These are phyloP conservation scores for Girardinus metallicus DNA, from an alignment of 2,797 vertebrate genomes.

Conservation along the genomic window DNA sequence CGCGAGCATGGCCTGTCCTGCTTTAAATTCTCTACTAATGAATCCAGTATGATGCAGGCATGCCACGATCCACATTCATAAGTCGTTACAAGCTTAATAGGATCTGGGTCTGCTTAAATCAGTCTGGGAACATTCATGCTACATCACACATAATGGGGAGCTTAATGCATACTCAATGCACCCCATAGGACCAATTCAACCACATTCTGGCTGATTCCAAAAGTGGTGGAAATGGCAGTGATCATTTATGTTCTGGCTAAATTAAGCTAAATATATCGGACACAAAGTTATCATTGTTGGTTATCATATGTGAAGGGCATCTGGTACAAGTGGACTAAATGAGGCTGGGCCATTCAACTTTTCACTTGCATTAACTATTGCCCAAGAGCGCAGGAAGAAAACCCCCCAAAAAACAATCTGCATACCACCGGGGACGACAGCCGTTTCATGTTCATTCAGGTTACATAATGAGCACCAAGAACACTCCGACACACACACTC, in stretches of 20 bases:
- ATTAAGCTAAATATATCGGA: not conserved
- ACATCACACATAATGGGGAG: not conserved
- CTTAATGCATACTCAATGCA: not conserved
- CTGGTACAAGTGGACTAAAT: not conserved
- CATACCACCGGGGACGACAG: conserved; percentile 1
- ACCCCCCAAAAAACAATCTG: not conserved
- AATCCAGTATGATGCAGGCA: not conserved
- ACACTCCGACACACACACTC: not conserved
- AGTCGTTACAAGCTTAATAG: not conserved
- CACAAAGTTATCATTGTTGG: not conserved
- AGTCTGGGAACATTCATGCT: not conserved
- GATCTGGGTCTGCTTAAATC: not conserved
- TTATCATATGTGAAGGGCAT: not conserved
- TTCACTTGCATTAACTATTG: conserved; percentile 15
- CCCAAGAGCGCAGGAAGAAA: not conserved
- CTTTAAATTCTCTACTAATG: not conserved
- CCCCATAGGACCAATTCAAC: not conserved
- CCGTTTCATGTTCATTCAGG: conserved; percentile 17
- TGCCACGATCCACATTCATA: not conserved
- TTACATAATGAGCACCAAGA: conserved; percentile 27
- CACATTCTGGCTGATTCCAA: not conserved
- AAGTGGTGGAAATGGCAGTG: not conserved
- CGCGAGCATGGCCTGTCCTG: not conserved
- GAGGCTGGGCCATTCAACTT: not conserved
- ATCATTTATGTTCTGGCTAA: conserved; percentile 9